These are phyloP conservation scores for Datnioides undecimradiatus DNA, from an alignment of 2,113 vertebrate genomes.

Conservation along the genomic window DNA sequence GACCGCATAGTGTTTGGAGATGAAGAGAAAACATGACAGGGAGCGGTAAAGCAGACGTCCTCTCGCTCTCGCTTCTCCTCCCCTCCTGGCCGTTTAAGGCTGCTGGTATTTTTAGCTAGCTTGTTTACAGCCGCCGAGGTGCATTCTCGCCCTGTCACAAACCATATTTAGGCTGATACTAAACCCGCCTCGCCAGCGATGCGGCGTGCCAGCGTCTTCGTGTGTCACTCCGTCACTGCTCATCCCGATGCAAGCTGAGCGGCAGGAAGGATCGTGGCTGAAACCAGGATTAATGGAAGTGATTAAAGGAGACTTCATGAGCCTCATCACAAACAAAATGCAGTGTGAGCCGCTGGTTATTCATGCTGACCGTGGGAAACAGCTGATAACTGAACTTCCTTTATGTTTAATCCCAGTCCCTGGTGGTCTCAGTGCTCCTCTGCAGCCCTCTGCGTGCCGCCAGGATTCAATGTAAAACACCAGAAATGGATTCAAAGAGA, in stretches of 20 bases:
- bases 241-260: slow-evolving; percentile 5
- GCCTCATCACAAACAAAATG: not conserved
- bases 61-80: slow-evolving; percentile 36
- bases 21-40: slow-evolving; percentile 68
- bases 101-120: slow-evolving; percentile 61
- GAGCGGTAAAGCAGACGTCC: slow-evolving; percentile 40
- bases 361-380: not conserved
- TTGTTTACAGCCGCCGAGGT: slow-evolving; percentile 48
- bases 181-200: not conserved
- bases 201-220: not conserved
- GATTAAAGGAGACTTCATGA: not conserved
- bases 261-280: not conserved
- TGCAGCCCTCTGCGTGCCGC: not conserved
- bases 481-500: not conserved
- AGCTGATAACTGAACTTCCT: not conserved
- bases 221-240: slow-evolving; percentile 29
- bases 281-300: not conserved
- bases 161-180: slow-evolving; percentile 46
- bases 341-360: not conserved
- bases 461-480: not conserved
- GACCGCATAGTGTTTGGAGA: slow-evolving; percentile 66
- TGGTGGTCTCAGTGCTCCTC: not conserved
- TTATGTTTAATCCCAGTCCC: not conserved
- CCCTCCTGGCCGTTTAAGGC: slow-evolving; percentile 31
- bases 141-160: slow-evolving; percentile 41